A percentile compares a stretch with the other conserved stretches of the same genome.
phyloP scores from a whole-genome alignment of 2,113 vertebrate species.

The Dendropsophus ebraccatus region DNA sequence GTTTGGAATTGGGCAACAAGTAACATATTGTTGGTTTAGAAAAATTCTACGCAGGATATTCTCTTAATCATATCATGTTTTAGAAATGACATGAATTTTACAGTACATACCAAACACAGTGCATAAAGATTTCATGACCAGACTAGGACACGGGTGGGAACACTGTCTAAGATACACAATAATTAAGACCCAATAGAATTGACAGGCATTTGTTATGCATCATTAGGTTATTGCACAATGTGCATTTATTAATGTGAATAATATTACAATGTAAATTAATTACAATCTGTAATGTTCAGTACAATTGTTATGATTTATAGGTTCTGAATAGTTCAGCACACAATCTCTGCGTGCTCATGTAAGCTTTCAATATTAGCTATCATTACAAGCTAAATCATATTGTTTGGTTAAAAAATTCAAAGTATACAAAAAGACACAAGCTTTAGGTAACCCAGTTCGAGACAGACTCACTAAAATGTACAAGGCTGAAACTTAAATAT shows the following conservation, averaged over 20 bases:
- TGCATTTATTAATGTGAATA: constrained; percentile 27
- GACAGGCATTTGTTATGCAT: constrained; percentile 28
- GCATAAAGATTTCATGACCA: constrained; percentile 24
- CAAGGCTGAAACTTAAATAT: background rate
- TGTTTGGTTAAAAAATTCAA: no score
- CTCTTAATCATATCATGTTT: background rate
- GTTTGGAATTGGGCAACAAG: no score
- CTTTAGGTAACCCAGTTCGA: background rate
- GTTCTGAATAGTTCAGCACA: background rate
- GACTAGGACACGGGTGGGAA: background rate
- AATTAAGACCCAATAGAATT: constrained; percentile 41
- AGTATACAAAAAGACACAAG: no score
- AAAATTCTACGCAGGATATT: background rate
- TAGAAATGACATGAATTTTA: background rate
- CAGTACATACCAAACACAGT: background rate
- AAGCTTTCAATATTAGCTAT: background rate
- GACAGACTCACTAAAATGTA: background rate
- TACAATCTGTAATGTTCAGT: background rate
- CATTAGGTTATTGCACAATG: constrained; percentile 25
- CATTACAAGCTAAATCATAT: background rate
- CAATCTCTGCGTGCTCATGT: background rate
- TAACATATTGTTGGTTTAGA: background rate
- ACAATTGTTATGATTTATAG: constrained; percentile 10
- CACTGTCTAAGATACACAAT: constrained; percentile 12
- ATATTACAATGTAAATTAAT: background rate